Evolutionary conservation across 1,140 invertebrate species (phyloP).

Genomic region (Brevipalpus yothersi): DNA sequence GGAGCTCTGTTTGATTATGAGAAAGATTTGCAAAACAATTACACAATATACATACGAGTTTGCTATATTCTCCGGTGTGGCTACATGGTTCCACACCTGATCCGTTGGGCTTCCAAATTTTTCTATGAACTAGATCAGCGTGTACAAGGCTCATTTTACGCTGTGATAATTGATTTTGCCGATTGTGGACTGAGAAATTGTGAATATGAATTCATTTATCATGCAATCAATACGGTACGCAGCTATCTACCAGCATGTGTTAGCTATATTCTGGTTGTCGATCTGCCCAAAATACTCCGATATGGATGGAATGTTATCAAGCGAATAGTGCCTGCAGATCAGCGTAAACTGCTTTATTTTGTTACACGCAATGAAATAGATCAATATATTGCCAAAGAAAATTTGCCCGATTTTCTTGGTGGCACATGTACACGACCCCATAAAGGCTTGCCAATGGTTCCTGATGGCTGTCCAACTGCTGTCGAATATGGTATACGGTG

Average conservation of each 20-base stretch:
- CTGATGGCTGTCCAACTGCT: constrained; percentile 18
- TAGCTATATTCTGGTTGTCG: constrained; percentile 6
- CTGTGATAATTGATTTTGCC: constrained; percentile 8
- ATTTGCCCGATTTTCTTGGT: constrained; percentile 10
- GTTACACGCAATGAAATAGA: constrained; percentile 2
- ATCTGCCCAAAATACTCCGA: constrained; percentile 7
- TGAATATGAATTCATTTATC: constrained; percentile 10
- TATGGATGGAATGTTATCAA: not conserved
- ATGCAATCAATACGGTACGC: constrained; percentile 6
- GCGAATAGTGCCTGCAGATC: constrained; percentile 1
- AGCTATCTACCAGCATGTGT: constrained; percentile 5
- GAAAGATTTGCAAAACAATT: not conserved
- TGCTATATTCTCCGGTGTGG: constrained; percentile 2
- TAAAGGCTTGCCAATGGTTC: not conserved
- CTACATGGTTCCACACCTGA: constrained; percentile 1
- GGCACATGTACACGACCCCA: constrained; percentile 2
- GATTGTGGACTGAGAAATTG: constrained; percentile 4
- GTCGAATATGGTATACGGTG: constrained; percentile 14
- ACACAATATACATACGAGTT: constrained; percentile 7
- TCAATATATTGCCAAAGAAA: constrained; percentile 8
- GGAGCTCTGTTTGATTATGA: constrained; percentile 9
- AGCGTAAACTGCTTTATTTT: constrained; percentile 6
- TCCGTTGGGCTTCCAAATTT: not conserved
- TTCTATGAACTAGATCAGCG: constrained; percentile 3
- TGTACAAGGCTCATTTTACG: constrained; percentile 3